phyloP scores from a whole-genome alignment of 2,797 vertebrate species.

The Anabas testudineus region DNA sequence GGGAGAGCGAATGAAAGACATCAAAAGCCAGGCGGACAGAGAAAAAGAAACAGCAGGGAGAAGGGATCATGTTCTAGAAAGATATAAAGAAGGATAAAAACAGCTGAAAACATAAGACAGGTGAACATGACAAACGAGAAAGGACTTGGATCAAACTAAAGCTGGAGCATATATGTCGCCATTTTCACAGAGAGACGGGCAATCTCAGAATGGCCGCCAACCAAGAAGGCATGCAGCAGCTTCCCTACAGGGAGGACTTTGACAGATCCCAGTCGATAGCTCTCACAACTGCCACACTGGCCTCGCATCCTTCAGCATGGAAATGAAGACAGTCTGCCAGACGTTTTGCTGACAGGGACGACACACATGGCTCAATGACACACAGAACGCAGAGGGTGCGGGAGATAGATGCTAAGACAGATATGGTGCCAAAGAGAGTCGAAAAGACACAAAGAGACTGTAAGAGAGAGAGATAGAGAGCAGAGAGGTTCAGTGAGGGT shows the following conservation, averaged over 20 bases:
- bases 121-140: slow-evolving; percentile 6
- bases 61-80: neutral
- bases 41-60: slow-evolving; percentile 1
- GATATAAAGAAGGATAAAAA: slow-evolving; percentile 23
- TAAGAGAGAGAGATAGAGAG: slow-evolving; percentile 34
- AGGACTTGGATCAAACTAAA: neutral
- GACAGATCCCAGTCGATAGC: slow-evolving; percentile 78
- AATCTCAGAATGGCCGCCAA: slow-evolving; percentile 52
- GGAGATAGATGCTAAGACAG: slow-evolving; percentile 59
- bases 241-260: slow-evolving; percentile 67
- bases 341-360: slow-evolving; percentile 75
- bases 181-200: slow-evolving; percentile 51
- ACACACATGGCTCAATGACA: slow-evolving; percentile 75
- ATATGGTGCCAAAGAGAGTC: slow-evolving; percentile 56
- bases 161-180: slow-evolving; percentile 25
- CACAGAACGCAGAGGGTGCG: slow-evolving; percentile 28
- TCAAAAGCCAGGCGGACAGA: slow-evolving; percentile 25
- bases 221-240: slow-evolving; percentile 47
- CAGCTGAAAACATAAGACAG: slow-evolving; percentile 20
- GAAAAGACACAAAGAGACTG: slow-evolving; percentile 39
- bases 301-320: slow-evolving; percentile 74
- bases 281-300: slow-evolving; percentile 74
- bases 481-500: slow-evolving; percentile 17
- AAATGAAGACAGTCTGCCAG: slow-evolving; percentile 76
- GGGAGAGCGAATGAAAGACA: slow-evolving; percentile 12